phyloP scores from a whole-genome alignment of 2,113 vertebrate species.

The Mustelus asterias region DNA sequence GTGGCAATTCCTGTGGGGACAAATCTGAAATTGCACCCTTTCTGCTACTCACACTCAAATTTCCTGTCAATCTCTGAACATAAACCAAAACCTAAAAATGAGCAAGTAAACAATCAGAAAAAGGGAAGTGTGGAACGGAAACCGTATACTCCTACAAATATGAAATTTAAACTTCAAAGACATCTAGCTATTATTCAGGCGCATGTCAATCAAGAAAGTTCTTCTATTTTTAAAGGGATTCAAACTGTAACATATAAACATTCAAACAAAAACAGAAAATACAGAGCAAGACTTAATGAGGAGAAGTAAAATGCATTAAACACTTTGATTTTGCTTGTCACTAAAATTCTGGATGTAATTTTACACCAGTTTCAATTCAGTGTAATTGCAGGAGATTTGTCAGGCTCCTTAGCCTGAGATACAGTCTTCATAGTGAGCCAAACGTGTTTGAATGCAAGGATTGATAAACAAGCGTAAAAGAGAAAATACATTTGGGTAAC shows the following conservation, averaged over 20 bases:
- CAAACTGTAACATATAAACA: background rate
- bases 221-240: background rate
- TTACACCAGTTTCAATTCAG: background rate
- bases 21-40: background rate
- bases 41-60: background rate
- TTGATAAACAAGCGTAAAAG: background rate
- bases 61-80: background rate
- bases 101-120: background rate
- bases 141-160: background rate
- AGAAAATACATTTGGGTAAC: background rate
- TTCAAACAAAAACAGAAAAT: background rate
- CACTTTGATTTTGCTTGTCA: background rate
- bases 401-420: background rate
- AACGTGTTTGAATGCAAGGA: background rate
- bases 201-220: background rate
- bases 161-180: background rate
- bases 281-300: background rate
- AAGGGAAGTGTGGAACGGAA: background rate
- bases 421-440: background rate
- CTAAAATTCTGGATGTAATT: background rate
- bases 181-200: background rate
- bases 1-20: background rate
- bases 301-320: background rate
- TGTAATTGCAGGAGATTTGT: background rate
- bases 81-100: background rate